These are phyloP conservation scores for Drosophila stalkeri DNA, from an alignment of 2,888 invertebrate genomes.

Conservation along the genomic window DNA sequence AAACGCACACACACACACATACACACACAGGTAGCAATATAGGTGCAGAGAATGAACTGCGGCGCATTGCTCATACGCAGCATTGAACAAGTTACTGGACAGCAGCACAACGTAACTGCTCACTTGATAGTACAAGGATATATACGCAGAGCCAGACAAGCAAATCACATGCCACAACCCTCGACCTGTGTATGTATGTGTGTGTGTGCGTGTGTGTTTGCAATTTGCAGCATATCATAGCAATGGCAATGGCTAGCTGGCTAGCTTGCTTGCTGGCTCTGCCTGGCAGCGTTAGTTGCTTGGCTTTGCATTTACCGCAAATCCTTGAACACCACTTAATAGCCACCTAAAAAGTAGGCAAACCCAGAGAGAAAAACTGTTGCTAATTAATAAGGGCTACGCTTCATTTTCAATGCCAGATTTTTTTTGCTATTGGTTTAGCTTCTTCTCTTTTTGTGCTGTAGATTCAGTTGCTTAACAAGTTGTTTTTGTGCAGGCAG, in stretches of 20 bases:
- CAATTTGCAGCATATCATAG: constrained; percentile 75
- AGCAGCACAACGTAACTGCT: constrained; percentile 37
- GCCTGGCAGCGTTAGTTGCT: neutral
- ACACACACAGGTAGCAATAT: neutral
- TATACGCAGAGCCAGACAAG: constrained; percentile 59
- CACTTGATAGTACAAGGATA: constrained; percentile 21
- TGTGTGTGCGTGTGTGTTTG: constrained; percentile 26
- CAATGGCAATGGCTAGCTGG: constrained; percentile 20
- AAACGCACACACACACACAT: constrained; percentile 23
- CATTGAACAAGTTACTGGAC: constrained; percentile 59
- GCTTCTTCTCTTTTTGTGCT: neutral
- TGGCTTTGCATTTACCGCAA: constrained; percentile 37
- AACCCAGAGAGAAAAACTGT: constrained; percentile 13
- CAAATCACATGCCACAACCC: constrained; percentile 70
- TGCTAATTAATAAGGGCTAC: constrained; percentile 64
- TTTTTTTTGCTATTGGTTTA: constrained; percentile 11
- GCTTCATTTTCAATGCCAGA: constrained; percentile 46
- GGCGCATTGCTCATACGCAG: constrained; percentile 72
- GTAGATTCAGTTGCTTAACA: constrained; percentile 54
- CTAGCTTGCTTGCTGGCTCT: neutral
- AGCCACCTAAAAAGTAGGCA: constrained; percentile 19
- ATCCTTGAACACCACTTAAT: constrained; percentile 49
- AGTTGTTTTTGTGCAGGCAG: constrained; percentile 47
- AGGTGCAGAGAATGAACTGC: constrained; percentile 44
- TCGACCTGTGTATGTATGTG: constrained; percentile 28